Base-by-base conservation (phyloP, 1,140 invertebrate species). In the Carposina sasakii region DNA sequence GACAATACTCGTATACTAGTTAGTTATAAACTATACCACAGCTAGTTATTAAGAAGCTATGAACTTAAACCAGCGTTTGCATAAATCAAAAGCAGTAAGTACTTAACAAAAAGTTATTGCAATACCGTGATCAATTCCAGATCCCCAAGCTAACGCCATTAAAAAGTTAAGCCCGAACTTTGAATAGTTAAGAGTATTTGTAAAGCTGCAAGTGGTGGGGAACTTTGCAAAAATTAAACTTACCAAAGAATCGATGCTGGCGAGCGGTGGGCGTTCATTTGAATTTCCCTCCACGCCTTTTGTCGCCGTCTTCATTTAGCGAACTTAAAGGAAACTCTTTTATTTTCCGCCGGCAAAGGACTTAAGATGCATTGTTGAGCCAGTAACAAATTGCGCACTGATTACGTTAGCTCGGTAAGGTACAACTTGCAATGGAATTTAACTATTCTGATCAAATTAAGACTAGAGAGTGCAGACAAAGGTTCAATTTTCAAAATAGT, bases 231-330 rank as follows among this genome's bases (percentile, higher is more conserved):
- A 77, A 79, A 79, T 74, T 76, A 70, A 82, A 75, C 67, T 77
- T 77, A 64, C 58, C 49, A 69, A 76, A 72, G 72, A 76, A 76
- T 82, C 74, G 74, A 73, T 72, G 72, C 55, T 54, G 61, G n/a
- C 54, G 51, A 74, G 66, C 62, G 63, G 68, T 65, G 52, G 66
- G 63, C 63, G 64, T 70, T 77, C 73, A 73, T 81, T 83, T 75
- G 71, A 79, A 81, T 81, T 79, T 75, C 70, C 54, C 52, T 57
- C 65, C 66, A 67, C 63, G 79, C 68, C 79, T 83, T 83, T 83
- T 81, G 76, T 83, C 78, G 71, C 78, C 79, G 63, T 69, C 75
- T 79, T 81, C 79, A 81, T 83, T 83, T 81, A 77, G 68, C 65
- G 71, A 78, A 81, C 72, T 81, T 79, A 71, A 76, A 71, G 67